Evolutionary conservation across 2,888 invertebrate species (phyloP).

Genomic region (Chironomus tentans): DNA sequence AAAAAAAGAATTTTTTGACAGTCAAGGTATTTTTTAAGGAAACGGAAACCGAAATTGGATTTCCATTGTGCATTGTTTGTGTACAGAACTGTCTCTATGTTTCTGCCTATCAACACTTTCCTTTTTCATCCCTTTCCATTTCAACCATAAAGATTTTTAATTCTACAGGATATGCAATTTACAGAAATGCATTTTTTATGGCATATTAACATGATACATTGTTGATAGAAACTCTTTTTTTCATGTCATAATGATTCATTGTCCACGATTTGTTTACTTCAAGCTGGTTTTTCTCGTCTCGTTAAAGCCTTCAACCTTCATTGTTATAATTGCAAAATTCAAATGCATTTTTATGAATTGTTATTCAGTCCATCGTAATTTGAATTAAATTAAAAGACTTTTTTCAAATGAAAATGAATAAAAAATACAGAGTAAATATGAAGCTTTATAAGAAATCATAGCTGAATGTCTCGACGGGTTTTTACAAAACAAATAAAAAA

Average conservation of each 20-base stretch:
- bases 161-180: conserved; percentile 7
- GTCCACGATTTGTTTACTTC: not conserved
- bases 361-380: not conserved
- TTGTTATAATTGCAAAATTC: not conserved
- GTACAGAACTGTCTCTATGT: not conserved
- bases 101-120: conserved; percentile 20
- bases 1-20: not conserved
- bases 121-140: conserved; percentile 9
- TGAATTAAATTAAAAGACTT: no score
- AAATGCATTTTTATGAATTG: not conserved
- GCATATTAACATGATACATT: not conserved
- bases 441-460: conserved; percentile 19
- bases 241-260: not conserved
- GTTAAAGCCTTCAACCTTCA: not conserved
- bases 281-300: conserved; percentile 18
- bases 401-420: no score
- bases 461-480: conserved; percentile 14
- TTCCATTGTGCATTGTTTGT: not conserved
- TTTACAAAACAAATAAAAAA: not conserved
- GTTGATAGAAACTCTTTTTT: not conserved
- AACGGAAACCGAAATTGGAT: not conserved
- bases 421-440: not conserved
- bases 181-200: not conserved
- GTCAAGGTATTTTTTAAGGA: not conserved
- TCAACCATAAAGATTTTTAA: no score